A percentile compares a stretch with the other conserved stretches of the same genome.
phyloP scores from a whole-genome alignment of 2,113 vertebrate genomes.

The Otolemur garnettii region DNA sequence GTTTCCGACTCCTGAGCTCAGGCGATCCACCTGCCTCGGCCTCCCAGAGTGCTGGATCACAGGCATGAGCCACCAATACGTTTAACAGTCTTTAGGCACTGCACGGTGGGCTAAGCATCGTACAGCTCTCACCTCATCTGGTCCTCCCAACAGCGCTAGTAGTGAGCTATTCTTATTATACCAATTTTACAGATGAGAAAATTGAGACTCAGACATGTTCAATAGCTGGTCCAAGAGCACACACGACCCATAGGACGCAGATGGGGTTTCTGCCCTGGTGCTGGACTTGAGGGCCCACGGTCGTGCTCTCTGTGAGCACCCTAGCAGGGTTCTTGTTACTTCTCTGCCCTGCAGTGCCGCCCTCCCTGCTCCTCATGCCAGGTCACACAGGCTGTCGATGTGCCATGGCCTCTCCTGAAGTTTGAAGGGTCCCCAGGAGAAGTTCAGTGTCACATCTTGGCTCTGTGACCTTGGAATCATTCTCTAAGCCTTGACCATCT shows the following conservation, averaged over 20 bases:
- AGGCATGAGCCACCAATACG: no score
- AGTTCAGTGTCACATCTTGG: neutral
- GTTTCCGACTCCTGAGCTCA: no score
- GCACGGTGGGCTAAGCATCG: neutral
- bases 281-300: fast-evolving
- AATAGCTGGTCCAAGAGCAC: no score
- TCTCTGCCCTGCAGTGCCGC: neutral
- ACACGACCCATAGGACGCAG: neutral
- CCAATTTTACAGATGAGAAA: neutral
- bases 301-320: no score
- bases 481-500: neutral
- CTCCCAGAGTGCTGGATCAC: no score
- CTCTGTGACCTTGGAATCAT: neutral
- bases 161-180: neutral
- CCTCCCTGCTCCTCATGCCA: neutral
- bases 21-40: no score
- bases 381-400: fast-evolving
- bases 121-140: neutral
- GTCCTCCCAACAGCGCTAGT: neutral
- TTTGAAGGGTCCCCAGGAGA: neutral
- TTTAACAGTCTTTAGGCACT: neutral
- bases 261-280: neutral
- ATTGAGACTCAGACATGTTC: neutral
- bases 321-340: fast-evolving
- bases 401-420: neutral